These are phyloP conservation scores for Musca vetustissima DNA, from an alignment of 1,140 invertebrate genomes.

Conservation along the genomic window DNA sequence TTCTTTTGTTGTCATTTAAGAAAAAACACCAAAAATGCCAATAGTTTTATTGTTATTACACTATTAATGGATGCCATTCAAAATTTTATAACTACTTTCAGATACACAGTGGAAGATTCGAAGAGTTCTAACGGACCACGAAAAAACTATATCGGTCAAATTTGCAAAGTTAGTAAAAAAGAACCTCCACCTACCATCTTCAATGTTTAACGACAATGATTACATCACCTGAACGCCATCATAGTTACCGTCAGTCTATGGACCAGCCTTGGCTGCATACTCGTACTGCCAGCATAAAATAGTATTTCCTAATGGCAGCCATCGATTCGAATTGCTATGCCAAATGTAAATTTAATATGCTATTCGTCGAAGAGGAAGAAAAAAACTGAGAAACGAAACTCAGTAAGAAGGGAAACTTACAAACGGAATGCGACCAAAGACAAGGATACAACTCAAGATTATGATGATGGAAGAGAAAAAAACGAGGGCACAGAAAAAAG, in stretches of 20 bases:
- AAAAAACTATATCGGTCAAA: too few relatives aligned
- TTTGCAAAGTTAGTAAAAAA: too few relatives aligned
- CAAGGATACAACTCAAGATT: too few relatives aligned
- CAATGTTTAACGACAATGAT: too few relatives aligned
- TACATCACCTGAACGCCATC: too few relatives aligned
- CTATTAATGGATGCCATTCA: conserved; percentile 9
- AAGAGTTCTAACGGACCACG: too few relatives aligned
- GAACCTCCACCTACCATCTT: too few relatives aligned
- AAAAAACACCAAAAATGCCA: background rate
- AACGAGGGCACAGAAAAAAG: background rate
- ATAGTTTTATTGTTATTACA: conserved; percentile 18
- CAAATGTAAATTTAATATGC: conserved; percentile 24
- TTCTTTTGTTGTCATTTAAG: too few relatives aligned
- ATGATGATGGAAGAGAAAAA: background rate
- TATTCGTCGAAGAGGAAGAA: background rate
- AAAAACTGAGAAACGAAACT: background rate
- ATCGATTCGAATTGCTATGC: conserved; percentile 18
- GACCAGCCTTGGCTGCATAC: background rate
- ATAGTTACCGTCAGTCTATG: too few relatives aligned
- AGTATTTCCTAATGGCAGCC: conserved; percentile 12
- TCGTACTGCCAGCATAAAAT: background rate
- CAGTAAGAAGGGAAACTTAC: conserved; percentile 6
- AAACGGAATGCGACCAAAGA: background rate
- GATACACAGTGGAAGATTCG: too few relatives aligned
- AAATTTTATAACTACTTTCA: background rate